Conservation (phyloP, 2,888 invertebrate genomes). For the Lasioglossum figueresi region DNA sequence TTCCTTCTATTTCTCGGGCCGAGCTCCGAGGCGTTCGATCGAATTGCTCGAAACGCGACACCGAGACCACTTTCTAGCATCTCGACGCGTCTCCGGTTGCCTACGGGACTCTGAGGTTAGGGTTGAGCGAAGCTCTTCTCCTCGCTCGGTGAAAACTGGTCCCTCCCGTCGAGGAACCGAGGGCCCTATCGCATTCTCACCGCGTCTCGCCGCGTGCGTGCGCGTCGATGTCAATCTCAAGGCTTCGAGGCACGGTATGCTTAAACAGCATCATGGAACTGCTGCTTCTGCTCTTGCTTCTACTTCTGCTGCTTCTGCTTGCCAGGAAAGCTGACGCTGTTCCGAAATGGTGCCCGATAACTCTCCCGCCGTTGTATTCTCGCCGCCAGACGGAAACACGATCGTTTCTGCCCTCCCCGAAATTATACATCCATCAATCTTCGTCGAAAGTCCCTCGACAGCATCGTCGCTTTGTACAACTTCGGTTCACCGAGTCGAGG, state of each 20-base stretch:
- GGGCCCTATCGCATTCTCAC: constrained; percentile 23
- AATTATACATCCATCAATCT: neutral
- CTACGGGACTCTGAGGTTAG: constrained; percentile 57
- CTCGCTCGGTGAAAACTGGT: constrained; percentile 58
- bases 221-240: constrained; percentile 56
- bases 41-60: constrained; percentile 66
- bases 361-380: neutral
- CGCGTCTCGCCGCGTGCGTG: constrained; percentile 37
- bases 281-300: neutral
- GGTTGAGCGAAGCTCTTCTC: constrained; percentile 50
- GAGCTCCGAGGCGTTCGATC: constrained; percentile 53
- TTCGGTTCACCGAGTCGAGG: neutral
- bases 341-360: neutral
- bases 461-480: neutral
- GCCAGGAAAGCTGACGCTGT: neutral
- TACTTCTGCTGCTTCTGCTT: neutral
- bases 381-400: neutral
- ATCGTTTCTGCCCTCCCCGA: neutral
- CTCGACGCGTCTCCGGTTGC: constrained; percentile 64
- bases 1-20: constrained; percentile 29
- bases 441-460: neutral
- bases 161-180: constrained; percentile 39
- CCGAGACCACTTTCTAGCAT: constrained; percentile 68
- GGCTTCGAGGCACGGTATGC: constrained; percentile 39
- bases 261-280: constrained; percentile 23